Conservation (phyloP, 2,113 vertebrate genomes). For the Pseudopodoces humilis region DNA sequence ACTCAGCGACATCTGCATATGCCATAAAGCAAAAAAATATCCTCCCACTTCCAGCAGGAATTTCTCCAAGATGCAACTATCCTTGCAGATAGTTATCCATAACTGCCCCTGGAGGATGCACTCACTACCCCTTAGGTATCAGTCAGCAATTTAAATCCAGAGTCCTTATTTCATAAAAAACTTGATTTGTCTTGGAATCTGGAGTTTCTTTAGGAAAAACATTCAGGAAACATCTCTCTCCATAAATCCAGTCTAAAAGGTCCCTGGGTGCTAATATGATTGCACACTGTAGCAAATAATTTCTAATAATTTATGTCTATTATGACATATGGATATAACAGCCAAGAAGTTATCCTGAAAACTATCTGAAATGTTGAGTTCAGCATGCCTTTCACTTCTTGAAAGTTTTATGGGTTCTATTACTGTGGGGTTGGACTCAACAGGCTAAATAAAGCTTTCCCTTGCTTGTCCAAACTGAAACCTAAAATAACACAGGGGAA, state of each 20-base stretch:
- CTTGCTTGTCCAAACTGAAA: neutral
- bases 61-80: neutral
- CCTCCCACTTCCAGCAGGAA: neutral
- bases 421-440: neutral
- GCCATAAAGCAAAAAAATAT: neutral
- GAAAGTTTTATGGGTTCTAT: neutral
- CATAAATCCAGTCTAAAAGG: conserved; percentile 30
- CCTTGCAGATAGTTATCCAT: neutral
- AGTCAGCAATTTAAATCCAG: neutral
- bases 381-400: neutral
- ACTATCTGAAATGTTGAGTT: conserved; percentile 8
- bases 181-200: neutral
- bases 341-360: conserved; percentile 5
- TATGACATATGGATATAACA: neutral
- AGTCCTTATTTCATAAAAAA: conserved; percentile 3
- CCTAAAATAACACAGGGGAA: neutral
- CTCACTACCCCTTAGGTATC: neutral
- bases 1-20: neutral
- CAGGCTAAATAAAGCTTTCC: neutral
- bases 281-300: conserved; percentile 3
- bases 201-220: neutral
- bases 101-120: neutral
- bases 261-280: conserved; percentile 14
- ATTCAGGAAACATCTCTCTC: neutral
- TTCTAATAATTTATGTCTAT: conserved; percentile 46